These are phyloP conservation scores for Anadara kagoshimensis DNA, from an alignment of 1,140 invertebrate genomes.

Conservation along the genomic window DNA sequence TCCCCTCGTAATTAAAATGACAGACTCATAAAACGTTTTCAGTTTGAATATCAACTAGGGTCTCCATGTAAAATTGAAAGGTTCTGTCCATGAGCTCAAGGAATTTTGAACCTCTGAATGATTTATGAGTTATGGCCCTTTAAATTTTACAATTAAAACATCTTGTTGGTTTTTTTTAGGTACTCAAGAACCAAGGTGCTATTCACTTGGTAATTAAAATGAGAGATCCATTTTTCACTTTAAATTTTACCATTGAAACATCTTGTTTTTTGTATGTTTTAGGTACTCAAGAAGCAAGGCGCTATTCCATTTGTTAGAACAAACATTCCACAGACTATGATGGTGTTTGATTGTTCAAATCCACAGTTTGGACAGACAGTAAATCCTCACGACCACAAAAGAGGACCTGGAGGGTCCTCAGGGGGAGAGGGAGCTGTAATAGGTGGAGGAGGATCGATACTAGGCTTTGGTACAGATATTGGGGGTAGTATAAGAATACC, in stretches of 20 bases:
- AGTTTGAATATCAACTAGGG: too few relatives aligned
- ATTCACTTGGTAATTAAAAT: not conserved
- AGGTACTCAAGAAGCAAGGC: slow-evolving; percentile 68
- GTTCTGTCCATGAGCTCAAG: too few relatives aligned
- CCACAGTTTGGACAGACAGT: slow-evolving; percentile 74
- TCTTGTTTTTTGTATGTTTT: slow-evolving; percentile 64
- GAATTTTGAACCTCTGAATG: too few relatives aligned
- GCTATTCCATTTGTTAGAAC: slow-evolving; percentile 71
- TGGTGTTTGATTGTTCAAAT: slow-evolving; percentile 72
- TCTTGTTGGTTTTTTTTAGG: not conserved
- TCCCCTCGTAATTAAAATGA: too few relatives aligned
- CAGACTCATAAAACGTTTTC: too few relatives aligned
- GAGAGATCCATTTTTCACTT: not conserved
- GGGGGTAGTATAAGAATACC: slow-evolving; percentile 74
- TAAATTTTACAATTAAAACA: not conserved
- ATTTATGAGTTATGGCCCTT: too few relatives aligned
- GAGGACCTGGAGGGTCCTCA: slow-evolving; percentile 73
- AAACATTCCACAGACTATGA: slow-evolving; percentile 69
- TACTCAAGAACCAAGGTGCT: not conserved
- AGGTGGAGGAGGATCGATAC: slow-evolving; percentile 68
- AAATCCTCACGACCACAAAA: slow-evolving; percentile 68
- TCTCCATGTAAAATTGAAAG: too few relatives aligned
- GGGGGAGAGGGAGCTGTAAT: slow-evolving; percentile 73
- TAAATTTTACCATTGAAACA: not conserved
- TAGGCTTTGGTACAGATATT: slow-evolving; percentile 73